These are phyloP conservation scores for Felis catus DNA, from an alignment of 2,113 vertebrate species.

Conservation along the genomic window DNA sequence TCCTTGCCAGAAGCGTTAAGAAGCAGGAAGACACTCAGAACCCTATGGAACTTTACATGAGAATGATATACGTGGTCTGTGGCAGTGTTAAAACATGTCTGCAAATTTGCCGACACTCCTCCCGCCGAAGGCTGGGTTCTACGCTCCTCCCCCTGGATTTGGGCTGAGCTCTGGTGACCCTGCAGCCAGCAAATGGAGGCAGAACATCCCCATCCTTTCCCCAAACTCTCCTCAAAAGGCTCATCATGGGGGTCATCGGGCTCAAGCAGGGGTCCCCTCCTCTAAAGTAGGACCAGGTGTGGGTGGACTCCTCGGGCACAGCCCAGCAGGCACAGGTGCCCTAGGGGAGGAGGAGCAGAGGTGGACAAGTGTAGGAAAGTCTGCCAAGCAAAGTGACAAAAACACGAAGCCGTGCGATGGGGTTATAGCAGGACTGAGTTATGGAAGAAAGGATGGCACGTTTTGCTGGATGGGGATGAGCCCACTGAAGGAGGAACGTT, in stretches of 20 bases:
- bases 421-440: not conserved
- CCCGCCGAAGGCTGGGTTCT: not conserved
- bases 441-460: not conserved
- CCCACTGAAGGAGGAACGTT: not conserved
- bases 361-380: not conserved
- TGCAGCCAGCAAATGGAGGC: not conserved
- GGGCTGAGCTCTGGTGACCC: not conserved
- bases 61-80: accelerated
- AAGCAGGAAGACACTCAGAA: not conserved
- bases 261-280: not conserved
- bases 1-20: not conserved
- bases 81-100: not conserved
- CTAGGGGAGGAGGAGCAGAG: not conserved
- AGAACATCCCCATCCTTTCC: no score
- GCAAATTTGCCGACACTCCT: not conserved
- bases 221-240: not conserved
- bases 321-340: not conserved
- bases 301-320: not conserved
- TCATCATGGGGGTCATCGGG: not conserved
- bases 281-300: not conserved
- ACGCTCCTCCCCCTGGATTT: not conserved
- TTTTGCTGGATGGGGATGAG: not conserved
- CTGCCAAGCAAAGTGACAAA: not conserved
- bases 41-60: not conserved
- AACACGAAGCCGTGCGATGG: not conserved